phyloP scores from a whole-genome alignment of 2,888 invertebrate species.

The Oligia fasciuncula region DNA sequence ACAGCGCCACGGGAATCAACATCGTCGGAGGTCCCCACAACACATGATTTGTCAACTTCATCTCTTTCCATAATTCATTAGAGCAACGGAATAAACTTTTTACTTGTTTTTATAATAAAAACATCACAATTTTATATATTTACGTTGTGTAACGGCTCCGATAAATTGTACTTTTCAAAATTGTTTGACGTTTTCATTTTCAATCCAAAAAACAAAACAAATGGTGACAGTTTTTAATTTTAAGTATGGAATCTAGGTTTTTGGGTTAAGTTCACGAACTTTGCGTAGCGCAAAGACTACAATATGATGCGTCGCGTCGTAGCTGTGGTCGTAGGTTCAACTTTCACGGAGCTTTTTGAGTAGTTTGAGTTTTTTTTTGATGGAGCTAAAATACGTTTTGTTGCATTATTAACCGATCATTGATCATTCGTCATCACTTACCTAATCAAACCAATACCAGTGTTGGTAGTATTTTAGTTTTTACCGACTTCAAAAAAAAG shows the following conservation, averaged over 20 bases:
- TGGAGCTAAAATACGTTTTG: background rate
- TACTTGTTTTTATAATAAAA: conserved; percentile 19
- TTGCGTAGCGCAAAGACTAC: too few relatives aligned
- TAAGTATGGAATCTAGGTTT: conserved; percentile 40
- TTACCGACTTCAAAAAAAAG: too few relatives aligned
- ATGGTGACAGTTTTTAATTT: conserved; percentile 24
- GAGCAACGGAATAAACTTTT: conserved; percentile 42
- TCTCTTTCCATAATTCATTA: conserved; percentile 78
- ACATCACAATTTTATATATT: conserved; percentile 53
- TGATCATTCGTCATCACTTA: too few relatives aligned
- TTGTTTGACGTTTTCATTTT: conserved; percentile 64
- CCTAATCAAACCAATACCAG: too few relatives aligned
- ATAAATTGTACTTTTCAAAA: conserved; percentile 64
- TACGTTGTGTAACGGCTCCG: conserved; percentile 58
- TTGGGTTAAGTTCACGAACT: conserved; percentile 9
- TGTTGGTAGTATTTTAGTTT: too few relatives aligned
- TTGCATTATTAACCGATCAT: background rate
- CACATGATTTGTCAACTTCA: conserved; percentile 66
- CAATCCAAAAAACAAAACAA: conserved; percentile 56
- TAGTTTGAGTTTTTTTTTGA: too few relatives aligned
- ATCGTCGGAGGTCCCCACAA: conserved; percentile 59
- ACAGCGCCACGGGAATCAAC: conserved; percentile 75
- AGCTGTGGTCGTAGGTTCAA: background rate
- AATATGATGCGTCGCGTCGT: too few relatives aligned
- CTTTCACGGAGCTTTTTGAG: background rate